A percentile compares a stretch with the other conserved stretches of the same genome.
Evolutionary conservation across 2,888 invertebrate species (phyloP).

Genomic region (Tinea pellionella): DNA sequence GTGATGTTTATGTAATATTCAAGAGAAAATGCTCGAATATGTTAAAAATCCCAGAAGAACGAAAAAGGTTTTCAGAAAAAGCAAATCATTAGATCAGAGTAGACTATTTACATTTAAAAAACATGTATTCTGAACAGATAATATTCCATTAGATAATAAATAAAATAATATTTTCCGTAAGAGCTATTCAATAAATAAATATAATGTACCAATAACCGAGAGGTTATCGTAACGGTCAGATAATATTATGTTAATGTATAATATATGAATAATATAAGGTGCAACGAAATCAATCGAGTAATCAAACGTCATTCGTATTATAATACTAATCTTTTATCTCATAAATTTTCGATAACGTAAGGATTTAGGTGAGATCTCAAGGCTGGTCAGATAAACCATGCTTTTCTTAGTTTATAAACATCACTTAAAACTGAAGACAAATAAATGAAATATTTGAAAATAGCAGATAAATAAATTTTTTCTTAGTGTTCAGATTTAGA

Average conservation of each 20-base stretch:
- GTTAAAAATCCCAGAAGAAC: background rate
- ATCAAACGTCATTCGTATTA: background rate
- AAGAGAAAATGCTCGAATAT: background rate
- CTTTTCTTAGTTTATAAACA: background rate
- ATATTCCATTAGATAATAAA: background rate
- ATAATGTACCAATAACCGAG: background rate
- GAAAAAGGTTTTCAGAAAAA: background rate
- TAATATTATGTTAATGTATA: background rate
- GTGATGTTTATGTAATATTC: background rate
- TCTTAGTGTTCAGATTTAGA: background rate
- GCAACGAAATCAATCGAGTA: background rate
- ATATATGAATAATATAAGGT: background rate
- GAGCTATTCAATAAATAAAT: background rate
- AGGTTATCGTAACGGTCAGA: background rate
- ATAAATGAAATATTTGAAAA: too few species aligned
- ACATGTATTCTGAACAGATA: background rate
- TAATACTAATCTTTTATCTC: conserved; percentile 9
- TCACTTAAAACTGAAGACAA: background rate
- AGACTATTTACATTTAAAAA: background rate
- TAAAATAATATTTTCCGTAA: background rate
- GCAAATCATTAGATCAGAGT: background rate
- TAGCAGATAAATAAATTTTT: background rate
- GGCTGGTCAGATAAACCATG: background rate
- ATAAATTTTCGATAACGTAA: conserved; percentile 10
- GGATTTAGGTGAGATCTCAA: conserved; percentile 7